Evolutionary conservation across 2,888 invertebrate species (phyloP).

Genomic region (Diplazon laetatorius): DNA sequence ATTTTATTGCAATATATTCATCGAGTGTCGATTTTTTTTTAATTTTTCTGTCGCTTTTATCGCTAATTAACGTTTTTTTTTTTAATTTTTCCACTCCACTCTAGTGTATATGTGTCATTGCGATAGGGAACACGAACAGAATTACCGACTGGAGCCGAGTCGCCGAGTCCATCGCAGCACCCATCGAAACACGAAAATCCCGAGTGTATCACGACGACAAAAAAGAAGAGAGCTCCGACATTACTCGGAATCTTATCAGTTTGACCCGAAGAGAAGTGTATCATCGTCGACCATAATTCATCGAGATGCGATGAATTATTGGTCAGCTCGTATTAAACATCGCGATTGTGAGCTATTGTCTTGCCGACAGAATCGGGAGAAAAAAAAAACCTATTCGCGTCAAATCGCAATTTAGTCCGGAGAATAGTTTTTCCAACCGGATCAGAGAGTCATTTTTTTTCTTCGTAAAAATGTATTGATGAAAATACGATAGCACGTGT

Average conservation of each 20-base stretch:
- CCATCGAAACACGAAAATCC: neutral
- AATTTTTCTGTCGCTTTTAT: no score
- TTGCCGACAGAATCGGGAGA: no score
- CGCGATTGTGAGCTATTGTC: no score
- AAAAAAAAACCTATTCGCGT: neutral
- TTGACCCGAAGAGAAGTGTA: conserved; percentile 17
- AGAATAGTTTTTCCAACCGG: conserved; percentile 1
- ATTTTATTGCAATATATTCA: no score
- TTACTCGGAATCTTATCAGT: neutral
- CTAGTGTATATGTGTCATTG: no score
- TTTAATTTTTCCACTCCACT: no score
- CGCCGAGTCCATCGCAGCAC: neutral
- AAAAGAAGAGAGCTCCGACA: neutral
- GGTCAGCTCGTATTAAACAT: no score
- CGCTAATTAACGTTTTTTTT: no score
- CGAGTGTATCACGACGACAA: neutral
- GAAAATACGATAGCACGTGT: neutral
- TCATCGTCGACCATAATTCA: conserved; percentile 4
- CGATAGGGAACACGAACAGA: no score
- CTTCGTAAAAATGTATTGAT: neutral
- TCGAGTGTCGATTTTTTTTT: no score
- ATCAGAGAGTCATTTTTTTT: neutral
- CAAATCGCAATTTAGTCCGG: neutral
- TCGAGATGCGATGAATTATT: neutral
- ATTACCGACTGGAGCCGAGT: neutral